These are phyloP conservation scores for Sciurus vulgaris DNA, from an alignment of 2,797 vertebrate genomes.

Conservation along the genomic window DNA sequence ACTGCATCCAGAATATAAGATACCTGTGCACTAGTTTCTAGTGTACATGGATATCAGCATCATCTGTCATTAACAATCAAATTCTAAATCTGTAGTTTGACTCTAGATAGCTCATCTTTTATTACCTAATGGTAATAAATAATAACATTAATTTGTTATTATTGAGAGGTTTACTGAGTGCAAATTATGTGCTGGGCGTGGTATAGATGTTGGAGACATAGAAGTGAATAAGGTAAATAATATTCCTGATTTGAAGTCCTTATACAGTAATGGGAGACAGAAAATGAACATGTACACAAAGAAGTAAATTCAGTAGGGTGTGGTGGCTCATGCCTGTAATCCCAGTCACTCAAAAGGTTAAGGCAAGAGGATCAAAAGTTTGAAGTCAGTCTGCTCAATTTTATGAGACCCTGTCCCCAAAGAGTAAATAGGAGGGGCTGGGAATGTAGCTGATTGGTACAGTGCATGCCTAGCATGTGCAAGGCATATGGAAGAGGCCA, in stretches of 20 bases:
- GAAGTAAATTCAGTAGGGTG: background rate
- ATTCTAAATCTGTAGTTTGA: background rate
- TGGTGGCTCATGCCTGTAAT: background rate
- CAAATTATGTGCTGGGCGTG: background rate
- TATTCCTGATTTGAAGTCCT: background rate
- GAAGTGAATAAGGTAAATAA: background rate
- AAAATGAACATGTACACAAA: background rate
- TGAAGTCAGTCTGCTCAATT: no score
- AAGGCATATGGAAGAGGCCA: background rate
- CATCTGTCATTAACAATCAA: background rate
- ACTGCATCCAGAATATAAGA: background rate
- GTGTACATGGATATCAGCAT: background rate
- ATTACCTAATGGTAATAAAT: background rate
- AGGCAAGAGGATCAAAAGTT: no score
- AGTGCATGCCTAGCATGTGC: no score
- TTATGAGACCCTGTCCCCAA: no score
- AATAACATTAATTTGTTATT: conserved; percentile 13
- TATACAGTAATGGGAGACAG: background rate
- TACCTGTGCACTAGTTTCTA: background rate
- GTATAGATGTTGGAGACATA: background rate
- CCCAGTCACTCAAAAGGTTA: no score
- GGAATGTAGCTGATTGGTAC: no score
- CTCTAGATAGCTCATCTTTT: conserved; percentile 2
- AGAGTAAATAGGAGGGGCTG: no score
- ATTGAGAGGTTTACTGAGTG: background rate